These are phyloP conservation scores for Junco hyemalis DNA, from an alignment of 2,113 vertebrate species.

Conservation along the genomic window DNA sequence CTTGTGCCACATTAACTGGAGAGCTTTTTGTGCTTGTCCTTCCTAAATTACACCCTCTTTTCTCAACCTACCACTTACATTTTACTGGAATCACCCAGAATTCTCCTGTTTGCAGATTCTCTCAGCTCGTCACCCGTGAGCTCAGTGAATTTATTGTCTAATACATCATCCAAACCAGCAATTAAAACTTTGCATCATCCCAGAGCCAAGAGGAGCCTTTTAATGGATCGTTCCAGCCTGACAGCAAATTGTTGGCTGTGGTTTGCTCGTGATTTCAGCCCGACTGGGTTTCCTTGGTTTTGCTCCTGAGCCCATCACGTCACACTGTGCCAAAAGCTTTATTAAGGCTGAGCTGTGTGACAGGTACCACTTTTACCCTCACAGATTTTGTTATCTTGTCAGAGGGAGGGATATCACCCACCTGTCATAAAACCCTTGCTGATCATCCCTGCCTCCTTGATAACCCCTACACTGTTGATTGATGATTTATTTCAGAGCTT, in stretches of 20 bases:
- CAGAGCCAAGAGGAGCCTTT: not conserved
- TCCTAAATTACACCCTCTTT: not conserved
- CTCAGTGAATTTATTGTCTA: not conserved
- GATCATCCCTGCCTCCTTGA: not conserved
- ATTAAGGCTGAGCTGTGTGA: not conserved
- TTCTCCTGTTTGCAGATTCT: not conserved
- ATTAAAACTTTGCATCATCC: not conserved
- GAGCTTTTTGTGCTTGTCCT: not conserved
- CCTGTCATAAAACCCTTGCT: not conserved
- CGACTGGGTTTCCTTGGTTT: not conserved
- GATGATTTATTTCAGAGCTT: not conserved
- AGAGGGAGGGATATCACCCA: not conserved
- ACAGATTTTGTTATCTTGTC: not conserved
- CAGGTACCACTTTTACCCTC: constrained; percentile 13
- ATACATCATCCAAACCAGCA: not conserved
- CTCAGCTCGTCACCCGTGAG: not conserved
- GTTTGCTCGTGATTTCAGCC: not conserved
- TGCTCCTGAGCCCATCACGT: not conserved
- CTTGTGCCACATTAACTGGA: not conserved
- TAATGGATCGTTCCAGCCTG: not conserved
- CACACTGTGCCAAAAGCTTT: not conserved
- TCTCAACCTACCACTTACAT: not conserved
- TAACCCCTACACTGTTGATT: not conserved
- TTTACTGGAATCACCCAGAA: not conserved
- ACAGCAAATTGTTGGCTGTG: not conserved